A percentile compares a stretch with the other conserved stretches of the same genome.
phyloP scores from a whole-genome alignment of 2,797 vertebrate genomes.

The Arnoldichthys spilopterus region DNA sequence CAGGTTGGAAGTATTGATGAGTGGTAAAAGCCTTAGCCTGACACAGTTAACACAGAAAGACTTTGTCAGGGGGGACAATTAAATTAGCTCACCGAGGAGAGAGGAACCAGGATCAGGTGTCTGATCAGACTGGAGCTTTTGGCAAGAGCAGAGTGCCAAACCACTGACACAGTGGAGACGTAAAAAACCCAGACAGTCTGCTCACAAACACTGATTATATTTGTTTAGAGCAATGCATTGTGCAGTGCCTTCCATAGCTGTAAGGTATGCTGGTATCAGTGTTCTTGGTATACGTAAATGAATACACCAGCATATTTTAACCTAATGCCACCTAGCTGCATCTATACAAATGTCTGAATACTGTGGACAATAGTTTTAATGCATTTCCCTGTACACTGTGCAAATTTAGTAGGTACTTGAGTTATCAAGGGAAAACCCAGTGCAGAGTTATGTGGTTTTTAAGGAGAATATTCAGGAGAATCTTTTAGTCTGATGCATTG shows the following conservation, averaged over 20 bases:
- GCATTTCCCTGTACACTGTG: too few relatives aligned
- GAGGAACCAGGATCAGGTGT: slow-evolving; percentile 72
- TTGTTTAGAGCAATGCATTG: not conserved
- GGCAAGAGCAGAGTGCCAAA: slow-evolving; percentile 64
- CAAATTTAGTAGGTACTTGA: too few relatives aligned
- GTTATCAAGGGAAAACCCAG: too few relatives aligned
- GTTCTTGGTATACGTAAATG: too few relatives aligned
- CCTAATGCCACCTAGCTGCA: too few relatives aligned
- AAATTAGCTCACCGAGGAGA: slow-evolving; percentile 64
- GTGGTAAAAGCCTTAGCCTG: slow-evolving; percentile 38
- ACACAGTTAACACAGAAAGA: slow-evolving; percentile 22
- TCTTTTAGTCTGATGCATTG: too few relatives aligned
- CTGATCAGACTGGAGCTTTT: slow-evolving; percentile 68
- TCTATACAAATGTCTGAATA: too few relatives aligned
- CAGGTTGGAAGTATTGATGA: slow-evolving; percentile 18
- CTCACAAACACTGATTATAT: not conserved
- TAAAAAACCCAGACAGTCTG: not conserved
- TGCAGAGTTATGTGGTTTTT: too few relatives aligned
- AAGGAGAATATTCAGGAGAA: too few relatives aligned
- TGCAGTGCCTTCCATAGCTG: not conserved
- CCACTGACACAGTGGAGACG: slow-evolving; percentile 46
- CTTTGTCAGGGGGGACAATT: slow-evolving; percentile 63
- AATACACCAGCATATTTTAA: too few relatives aligned
- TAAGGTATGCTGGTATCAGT: too few relatives aligned
- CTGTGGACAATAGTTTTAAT: too few relatives aligned